phyloP scores from a whole-genome alignment of 1,140 invertebrate species.

The Drosophila eugracilis region DNA sequence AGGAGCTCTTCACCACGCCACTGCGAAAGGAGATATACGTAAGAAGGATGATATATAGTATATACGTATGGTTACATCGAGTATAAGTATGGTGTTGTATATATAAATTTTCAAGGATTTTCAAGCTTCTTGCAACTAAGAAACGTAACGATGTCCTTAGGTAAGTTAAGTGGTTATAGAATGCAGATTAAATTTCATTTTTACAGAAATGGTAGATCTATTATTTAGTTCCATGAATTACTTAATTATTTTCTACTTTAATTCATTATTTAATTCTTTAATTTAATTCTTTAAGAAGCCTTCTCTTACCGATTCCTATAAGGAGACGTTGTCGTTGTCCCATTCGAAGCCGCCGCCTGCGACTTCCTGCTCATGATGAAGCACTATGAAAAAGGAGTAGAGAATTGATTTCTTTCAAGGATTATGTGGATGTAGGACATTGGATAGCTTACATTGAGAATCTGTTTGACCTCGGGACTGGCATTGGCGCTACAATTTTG shows the following conservation, averaged over 20 bases:
- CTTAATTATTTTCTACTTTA: too few species aligned
- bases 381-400: conserved; percentile 86
- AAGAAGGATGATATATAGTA: background rate
- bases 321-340: conserved; percentile 87
- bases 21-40: conserved; percentile 59
- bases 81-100: too few species aligned
- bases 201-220: too few species aligned
- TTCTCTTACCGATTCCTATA: conserved; percentile 93
- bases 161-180: too few species aligned
- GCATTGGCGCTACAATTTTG: conserved; percentile 98
- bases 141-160: too few species aligned
- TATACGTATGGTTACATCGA: too few species aligned
- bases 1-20: conserved; percentile 87
- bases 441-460: conserved; percentile 89
- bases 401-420: background rate
- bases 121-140: too few species aligned
- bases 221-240: too few species aligned
- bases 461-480: conserved; percentile 97
- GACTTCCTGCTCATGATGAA: conserved; percentile 95
- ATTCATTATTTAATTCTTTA: too few species aligned
- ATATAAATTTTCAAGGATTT: background rate
- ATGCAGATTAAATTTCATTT: too few species aligned
- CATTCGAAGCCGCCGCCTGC: conserved; percentile 92
- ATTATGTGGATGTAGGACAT: background rate
- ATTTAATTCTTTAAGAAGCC: background rate